These are phyloP conservation scores for Harlomillsia oculata DNA, from an alignment of 1,140 invertebrate species.

Conservation along the genomic window DNA sequence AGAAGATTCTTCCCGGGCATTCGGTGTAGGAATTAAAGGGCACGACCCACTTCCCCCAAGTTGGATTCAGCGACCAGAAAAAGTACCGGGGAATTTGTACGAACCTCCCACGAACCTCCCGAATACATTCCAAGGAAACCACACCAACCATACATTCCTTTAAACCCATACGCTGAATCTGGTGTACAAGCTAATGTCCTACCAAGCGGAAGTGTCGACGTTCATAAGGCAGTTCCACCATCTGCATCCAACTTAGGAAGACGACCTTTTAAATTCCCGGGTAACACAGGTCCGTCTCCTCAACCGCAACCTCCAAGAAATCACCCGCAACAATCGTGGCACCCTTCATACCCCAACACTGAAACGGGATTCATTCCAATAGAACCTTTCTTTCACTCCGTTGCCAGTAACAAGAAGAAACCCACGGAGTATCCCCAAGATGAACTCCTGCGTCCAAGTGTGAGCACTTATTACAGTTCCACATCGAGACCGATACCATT, in stretches of 20 bases:
- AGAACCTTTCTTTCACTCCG: constrained; percentile 33
- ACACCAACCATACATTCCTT: constrained; percentile 33
- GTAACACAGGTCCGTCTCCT: constrained; percentile 3
- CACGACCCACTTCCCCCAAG: constrained; percentile 30
- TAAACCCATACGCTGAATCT: constrained; percentile 27
- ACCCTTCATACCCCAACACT: constrained; percentile 23
- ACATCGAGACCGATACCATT: constrained; percentile 15
- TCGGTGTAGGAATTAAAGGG: constrained; percentile 15
- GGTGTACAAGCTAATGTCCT: constrained; percentile 12
- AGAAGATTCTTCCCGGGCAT: constrained; percentile 42
- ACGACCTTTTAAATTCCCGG: constrained; percentile 3
- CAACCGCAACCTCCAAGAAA: not conserved
- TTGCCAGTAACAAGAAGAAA: constrained; percentile 2
- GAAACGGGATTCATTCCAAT: constrained; percentile 36
- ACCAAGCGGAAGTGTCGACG: constrained; percentile 27
- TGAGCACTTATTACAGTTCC: constrained; percentile 46
- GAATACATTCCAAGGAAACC: constrained; percentile 35
- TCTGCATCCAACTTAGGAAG: not conserved
- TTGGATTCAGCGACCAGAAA: constrained; percentile 27
- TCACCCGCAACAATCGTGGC: constrained; percentile 25
- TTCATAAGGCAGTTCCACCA: constrained; percentile 26
- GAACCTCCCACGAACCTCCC: constrained; percentile 49
- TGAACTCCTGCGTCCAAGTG: not conserved
- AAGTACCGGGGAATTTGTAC: constrained; percentile 24
- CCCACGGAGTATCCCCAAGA: not conserved